Percentiles rank a stretch among this genome's conserved stretches.
Evolutionary conservation across 2,113 vertebrate genomes (phyloP).

Genomic region (Xiphophorus hellerii): DNA sequence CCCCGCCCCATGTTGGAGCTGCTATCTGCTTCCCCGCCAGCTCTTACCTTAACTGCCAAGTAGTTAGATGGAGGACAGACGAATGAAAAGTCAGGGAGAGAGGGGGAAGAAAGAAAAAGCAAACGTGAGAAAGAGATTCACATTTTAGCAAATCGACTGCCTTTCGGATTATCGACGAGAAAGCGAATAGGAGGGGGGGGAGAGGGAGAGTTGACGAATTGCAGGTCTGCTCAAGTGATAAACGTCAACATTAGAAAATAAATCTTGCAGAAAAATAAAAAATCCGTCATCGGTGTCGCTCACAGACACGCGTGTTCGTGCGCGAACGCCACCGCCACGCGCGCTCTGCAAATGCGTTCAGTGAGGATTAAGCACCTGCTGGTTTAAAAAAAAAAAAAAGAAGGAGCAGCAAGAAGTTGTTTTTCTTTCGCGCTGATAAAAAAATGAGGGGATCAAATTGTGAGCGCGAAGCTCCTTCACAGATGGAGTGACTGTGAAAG

Average conservation of each 20-base stretch:
- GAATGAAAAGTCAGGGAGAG: not conserved
- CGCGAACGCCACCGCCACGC: conserved; percentile 16
- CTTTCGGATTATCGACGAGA: conserved; percentile 79
- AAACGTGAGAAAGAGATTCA: conserved; percentile 60
- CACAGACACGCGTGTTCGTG: conserved; percentile 25
- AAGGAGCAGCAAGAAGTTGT: conserved; percentile 54
- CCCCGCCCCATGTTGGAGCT: conserved; percentile 1
- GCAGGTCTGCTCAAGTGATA: conserved; percentile 81
- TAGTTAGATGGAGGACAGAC: conserved; percentile 15
- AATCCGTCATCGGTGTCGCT: conserved; percentile 73
- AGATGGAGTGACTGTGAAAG: conserved; percentile 55
- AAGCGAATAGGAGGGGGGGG: not conserved
- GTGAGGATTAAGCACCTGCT: conserved; percentile 73
- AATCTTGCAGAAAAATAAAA: conserved; percentile 83
- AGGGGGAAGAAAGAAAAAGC: not conserved
- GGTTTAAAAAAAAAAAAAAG: conserved; percentile 30
- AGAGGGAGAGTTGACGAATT: conserved; percentile 70
- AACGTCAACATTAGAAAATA: conserved; percentile 86
- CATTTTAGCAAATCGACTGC: conserved; percentile 74
- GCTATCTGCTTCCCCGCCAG: conserved; percentile 6
- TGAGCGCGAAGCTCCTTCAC: conserved; percentile 53
- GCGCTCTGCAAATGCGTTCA: conserved; percentile 69
- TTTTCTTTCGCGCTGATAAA: conserved; percentile 28
- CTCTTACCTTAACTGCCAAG: conserved; percentile 45
- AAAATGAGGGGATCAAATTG: conserved; percentile 59